These are phyloP conservation scores for Aurelia aurita DNA, from an alignment of 30 jellyfish, hydroid and myxozoan species.

Conservation along the genomic window DNA sequence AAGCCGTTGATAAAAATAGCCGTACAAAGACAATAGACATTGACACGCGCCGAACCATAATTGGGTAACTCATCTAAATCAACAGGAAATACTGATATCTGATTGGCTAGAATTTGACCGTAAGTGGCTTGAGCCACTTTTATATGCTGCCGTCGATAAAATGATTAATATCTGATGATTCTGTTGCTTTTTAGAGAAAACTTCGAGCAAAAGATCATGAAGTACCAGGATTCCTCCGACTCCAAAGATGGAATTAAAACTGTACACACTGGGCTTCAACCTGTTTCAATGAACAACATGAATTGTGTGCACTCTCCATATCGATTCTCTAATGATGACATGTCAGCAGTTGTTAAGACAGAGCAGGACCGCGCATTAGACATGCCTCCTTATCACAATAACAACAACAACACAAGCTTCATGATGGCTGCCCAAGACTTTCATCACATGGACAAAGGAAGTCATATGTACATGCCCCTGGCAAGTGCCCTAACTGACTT, in stretches of 20 bases:
- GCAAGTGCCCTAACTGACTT: constrained; percentile 47
- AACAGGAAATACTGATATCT: too few relatives aligned
- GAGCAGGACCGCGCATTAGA: constrained; percentile 63
- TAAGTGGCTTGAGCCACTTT: too few relatives aligned
- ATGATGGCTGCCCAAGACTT: constrained; percentile 40
- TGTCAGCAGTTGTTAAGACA: constrained; percentile 53
- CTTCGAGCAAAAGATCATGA: constrained; percentile 74
- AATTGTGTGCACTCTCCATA: constrained; percentile 76
- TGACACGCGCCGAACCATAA: too few relatives aligned
- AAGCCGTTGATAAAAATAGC: too few relatives aligned
- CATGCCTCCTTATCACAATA: constrained; percentile 52
- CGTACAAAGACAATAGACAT: too few relatives aligned
- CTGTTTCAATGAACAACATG: constrained; percentile 65
- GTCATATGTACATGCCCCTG: constrained; percentile 71
- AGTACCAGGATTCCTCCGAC: constrained; percentile 66
- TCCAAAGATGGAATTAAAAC: constrained; percentile 60
- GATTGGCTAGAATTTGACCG: too few relatives aligned
- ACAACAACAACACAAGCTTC: constrained; percentile 61
- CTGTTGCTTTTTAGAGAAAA: constrained; percentile 33
- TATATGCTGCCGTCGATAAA: too few relatives aligned
- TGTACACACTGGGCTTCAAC: constrained; percentile 57
- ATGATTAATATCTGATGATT: too few relatives aligned
- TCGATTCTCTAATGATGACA: constrained; percentile 62
- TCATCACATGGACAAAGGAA: constrained; percentile 57
- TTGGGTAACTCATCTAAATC: too few relatives aligned